Percentiles rank a stretch among this genome's conserved stretches.
Conservation (phyloP, 2,888 invertebrate genomes). For the Toxonevra muliebris region DNA sequence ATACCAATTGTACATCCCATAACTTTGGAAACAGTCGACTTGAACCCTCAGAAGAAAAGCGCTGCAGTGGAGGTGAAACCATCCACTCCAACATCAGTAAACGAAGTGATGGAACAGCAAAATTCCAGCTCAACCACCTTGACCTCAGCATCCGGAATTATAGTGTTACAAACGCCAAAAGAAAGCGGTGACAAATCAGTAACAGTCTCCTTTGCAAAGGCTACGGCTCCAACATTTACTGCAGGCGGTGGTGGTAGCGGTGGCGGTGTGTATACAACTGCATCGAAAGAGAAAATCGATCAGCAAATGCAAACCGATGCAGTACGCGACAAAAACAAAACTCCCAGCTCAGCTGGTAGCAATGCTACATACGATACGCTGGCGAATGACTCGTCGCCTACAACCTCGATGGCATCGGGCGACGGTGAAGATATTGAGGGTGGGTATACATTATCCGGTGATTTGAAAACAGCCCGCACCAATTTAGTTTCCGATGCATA, state of each 20-base stretch:
- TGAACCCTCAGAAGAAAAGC: conserved; percentile 47
- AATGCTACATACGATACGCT: conserved; percentile 9
- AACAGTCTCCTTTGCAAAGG: conserved; percentile 36
- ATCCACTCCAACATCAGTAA: conserved; percentile 11
- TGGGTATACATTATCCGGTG: not conserved
- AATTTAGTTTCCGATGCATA: not conserved
- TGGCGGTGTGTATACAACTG: conserved; percentile 15
- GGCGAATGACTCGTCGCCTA: conserved; percentile 10
- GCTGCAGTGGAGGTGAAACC: conserved; percentile 42
- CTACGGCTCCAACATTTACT: conserved; percentile 26
- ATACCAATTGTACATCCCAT: conserved; percentile 61
- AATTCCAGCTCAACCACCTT: conserved; percentile 1
- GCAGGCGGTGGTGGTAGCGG: not conserved
- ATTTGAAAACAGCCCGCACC: not conserved
- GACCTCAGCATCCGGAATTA: conserved; percentile 11
- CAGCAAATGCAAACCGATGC: conserved; percentile 48
- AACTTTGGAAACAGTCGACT: conserved; percentile 56
- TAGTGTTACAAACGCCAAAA: conserved; percentile 16
- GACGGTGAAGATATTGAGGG: conserved; percentile 9
- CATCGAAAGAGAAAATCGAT: conserved; percentile 45
- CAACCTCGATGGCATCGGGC: conserved; percentile 28
- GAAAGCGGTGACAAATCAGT: conserved; percentile 40
- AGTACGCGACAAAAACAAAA: conserved; percentile 16
- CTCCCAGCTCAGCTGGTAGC: not conserved
- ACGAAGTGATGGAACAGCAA: conserved; percentile 5